Conservation (phyloP, 1,140 invertebrate species). For the Paralvinella palmiformis region DNA sequence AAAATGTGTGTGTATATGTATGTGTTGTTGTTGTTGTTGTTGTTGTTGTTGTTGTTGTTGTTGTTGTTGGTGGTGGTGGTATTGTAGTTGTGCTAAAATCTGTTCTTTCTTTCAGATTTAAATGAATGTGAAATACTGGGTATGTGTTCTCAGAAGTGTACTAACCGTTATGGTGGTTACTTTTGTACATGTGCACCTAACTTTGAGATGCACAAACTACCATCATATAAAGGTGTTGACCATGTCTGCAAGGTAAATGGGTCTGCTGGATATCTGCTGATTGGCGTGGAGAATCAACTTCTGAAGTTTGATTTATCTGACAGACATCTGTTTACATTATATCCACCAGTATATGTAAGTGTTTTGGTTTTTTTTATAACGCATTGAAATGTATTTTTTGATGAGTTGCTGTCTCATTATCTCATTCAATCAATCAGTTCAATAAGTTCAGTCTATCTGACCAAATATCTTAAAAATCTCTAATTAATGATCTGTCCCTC, state of each 20-base stretch:
- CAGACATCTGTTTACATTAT: too few species aligned
- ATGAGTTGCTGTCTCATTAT: too few species aligned
- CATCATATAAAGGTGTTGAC: background rate
- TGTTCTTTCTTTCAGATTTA: too few species aligned
- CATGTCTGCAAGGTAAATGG: constrained; percentile 25
- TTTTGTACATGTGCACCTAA: constrained; percentile 10
- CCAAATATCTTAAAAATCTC: too few species aligned
- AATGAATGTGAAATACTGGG: constrained; percentile 5
- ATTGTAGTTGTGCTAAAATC: constrained; percentile 12
- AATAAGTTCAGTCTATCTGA: too few species aligned
- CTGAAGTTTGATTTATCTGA: constrained; percentile 60
- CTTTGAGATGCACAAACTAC: background rate
- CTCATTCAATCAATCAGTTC: too few species aligned
- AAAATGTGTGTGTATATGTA: constrained; percentile 1
- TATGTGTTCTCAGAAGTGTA: constrained; percentile 13
- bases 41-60: constrained; percentile 8
- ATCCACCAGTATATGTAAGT: too few species aligned
- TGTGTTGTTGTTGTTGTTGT: constrained; percentile 4
- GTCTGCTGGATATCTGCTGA: constrained; percentile 56
- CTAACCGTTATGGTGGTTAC: background rate
- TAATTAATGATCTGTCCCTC: too few species aligned
- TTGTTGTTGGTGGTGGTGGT: too few species aligned
- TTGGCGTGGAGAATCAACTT: constrained; percentile 62
- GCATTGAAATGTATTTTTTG: too few species aligned
- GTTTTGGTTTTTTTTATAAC: too few species aligned